A percentile compares a stretch with the other conserved stretches of the same genome.
These are phyloP conservation scores for Caenorhabditis sp. DNA, from an alignment of 2,888 invertebrate species.

Conservation along the genomic window DNA sequence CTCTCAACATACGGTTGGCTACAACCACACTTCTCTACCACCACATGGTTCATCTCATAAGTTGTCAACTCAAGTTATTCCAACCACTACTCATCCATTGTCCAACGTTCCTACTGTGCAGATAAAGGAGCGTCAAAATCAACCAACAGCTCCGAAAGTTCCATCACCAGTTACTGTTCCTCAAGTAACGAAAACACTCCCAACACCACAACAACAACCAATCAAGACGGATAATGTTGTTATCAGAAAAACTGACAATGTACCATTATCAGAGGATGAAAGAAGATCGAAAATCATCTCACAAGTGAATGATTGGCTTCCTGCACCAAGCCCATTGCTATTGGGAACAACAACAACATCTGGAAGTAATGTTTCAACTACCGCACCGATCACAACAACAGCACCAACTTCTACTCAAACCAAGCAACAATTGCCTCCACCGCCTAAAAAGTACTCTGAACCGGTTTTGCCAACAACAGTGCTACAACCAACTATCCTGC, in stretches of 20 bases:
- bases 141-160: not conserved
- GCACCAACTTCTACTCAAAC: constrained; percentile 1
- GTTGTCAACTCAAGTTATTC: not conserved
- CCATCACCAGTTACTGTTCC: constrained; percentile 5
- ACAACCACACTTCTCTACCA: too few species aligned
- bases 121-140: not conserved
- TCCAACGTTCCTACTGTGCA: not conserved
- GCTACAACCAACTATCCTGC: constrained; percentile 27
- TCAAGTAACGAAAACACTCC: not conserved
- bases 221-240: constrained; percentile 7
- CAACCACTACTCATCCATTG: not conserved
- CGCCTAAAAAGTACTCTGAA: constrained; percentile 22
- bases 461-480: constrained; percentile 23
- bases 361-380: not conserved
- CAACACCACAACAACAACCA: not conserved
- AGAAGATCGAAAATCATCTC: constrained; percentile 34
- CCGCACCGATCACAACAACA: not conserved
- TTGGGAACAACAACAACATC: constrained; percentile 22
- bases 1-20: too few species aligned
- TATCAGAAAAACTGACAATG: constrained; percentile 4
- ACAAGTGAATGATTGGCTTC: constrained; percentile 16
- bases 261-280: constrained; percentile 1
- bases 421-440: constrained; percentile 4
- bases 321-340: constrained; percentile 39
- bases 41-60: too few species aligned